phyloP scores from a whole-genome alignment of 2,797 vertebrate genomes.

The Manis pentadactyla region DNA sequence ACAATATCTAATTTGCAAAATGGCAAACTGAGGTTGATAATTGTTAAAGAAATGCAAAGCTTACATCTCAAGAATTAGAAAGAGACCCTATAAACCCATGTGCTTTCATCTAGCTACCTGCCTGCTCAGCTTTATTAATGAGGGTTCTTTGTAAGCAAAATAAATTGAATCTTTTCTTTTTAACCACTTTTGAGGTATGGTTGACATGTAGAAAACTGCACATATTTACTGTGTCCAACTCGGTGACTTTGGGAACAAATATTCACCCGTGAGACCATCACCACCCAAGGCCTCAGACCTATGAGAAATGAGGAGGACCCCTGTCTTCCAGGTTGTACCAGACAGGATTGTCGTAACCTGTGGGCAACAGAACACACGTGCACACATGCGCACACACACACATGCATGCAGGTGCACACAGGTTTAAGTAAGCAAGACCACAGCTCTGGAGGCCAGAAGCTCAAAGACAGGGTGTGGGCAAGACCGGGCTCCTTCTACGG shows the following conservation, averaged over 20 bases:
- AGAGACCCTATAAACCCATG: background rate
- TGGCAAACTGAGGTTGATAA: background rate
- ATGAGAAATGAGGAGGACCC: fast-evolving
- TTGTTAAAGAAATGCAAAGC: background rate
- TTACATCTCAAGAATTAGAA: background rate
- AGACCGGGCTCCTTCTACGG: background rate
- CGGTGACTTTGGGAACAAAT: background rate
- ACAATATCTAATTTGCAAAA: background rate
- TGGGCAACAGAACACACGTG: too few species aligned
- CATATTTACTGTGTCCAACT: background rate
- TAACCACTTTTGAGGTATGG: background rate
- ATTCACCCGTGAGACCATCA: fast-evolving
- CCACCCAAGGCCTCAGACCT: background rate
- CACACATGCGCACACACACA: too few species aligned
- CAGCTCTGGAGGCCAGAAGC: background rate
- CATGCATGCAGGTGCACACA: too few species aligned
- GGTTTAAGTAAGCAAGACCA: too few species aligned
- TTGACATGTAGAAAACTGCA: background rate
- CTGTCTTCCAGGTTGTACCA: background rate
- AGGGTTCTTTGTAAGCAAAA: background rate
- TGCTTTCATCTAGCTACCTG: background rate
- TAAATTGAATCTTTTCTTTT: background rate
- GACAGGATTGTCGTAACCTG: background rate
- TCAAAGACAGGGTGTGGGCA: too few species aligned
- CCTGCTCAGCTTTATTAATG: background rate